Evolutionary conservation across 1,140 invertebrate genomes (phyloP).

Genomic region (Medauroidea extradentata): DNA sequence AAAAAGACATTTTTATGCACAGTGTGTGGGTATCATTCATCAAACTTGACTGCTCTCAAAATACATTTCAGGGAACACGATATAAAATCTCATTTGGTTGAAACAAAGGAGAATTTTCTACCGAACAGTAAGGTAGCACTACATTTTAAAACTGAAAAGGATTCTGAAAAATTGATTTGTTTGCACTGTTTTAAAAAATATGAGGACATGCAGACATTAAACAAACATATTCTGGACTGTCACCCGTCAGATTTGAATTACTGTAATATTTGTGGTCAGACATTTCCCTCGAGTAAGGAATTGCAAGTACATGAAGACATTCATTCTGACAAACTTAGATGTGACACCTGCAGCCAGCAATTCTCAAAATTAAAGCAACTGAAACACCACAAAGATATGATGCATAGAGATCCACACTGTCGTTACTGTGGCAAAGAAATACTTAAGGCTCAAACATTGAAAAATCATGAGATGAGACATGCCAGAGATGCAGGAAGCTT

Average conservation of each 20-base stretch:
- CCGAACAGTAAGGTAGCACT: too few relatives aligned
- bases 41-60: background rate
- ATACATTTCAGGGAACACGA: slow-evolving; percentile 8
- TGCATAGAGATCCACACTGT: slow-evolving; percentile 15
- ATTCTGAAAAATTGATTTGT: slow-evolving; percentile 4
- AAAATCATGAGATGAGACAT: slow-evolving; percentile 16
- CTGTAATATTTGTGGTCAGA: slow-evolving; percentile 10
- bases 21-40: slow-evolving; percentile 4
- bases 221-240: slow-evolving; percentile 8
- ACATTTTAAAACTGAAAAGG: background rate
- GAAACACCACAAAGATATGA: slow-evolving; percentile 9
- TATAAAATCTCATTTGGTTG: background rate
- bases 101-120: background rate
- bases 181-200: slow-evolving; percentile 6
- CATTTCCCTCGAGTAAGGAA: slow-evolving; percentile 9
- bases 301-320: slow-evolving; percentile 13
- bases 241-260: slow-evolving; percentile 8
- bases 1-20: slow-evolving; percentile 11
- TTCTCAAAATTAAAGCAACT: slow-evolving; percentile 15
- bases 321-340: slow-evolving; percentile 9
- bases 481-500: slow-evolving; percentile 3
- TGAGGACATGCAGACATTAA: background rate
- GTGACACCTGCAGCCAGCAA: slow-evolving; percentile 7
- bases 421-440: slow-evolving; percentile 20
- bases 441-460: slow-evolving; percentile 10